These are phyloP conservation scores for Hylaeus volcanicus DNA, from an alignment of 1,140 invertebrate species.

Conservation along the genomic window DNA sequence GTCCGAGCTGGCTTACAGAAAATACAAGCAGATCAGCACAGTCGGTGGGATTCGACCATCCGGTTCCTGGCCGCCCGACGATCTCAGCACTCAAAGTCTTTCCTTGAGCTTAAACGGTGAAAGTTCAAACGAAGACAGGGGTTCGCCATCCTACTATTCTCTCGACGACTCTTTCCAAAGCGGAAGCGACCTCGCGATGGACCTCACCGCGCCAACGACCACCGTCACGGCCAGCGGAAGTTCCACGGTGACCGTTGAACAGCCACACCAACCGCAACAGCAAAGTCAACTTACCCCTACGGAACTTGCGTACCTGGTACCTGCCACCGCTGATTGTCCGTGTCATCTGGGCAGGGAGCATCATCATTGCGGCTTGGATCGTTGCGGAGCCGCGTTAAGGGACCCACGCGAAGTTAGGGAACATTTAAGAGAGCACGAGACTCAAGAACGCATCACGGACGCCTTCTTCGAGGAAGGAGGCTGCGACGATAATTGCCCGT, in stretches of 20 bases:
- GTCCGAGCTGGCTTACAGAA: constrained; percentile 90
- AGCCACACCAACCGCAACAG: constrained; percentile 46
- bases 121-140: constrained; percentile 80
- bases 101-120: constrained; percentile 78
- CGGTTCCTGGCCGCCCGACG: constrained; percentile 66
- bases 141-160: constrained; percentile 78
- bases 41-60: constrained; percentile 64
- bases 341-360: constrained; percentile 74
- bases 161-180: constrained; percentile 79
- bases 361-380: constrained; percentile 76
- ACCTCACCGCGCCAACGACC: constrained; percentile 74
- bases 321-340: constrained; percentile 71
- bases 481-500: constrained; percentile 87
- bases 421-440: constrained; percentile 92
- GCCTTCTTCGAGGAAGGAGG: constrained; percentile 88
- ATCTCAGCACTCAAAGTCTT: constrained; percentile 69
- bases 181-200: constrained; percentile 77
- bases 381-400: constrained; percentile 73
- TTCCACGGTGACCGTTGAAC: constrained; percentile 54
- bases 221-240: constrained; percentile 64
- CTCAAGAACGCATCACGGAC: constrained; percentile 91
- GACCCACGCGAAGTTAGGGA: constrained; percentile 86
- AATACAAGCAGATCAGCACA: constrained; percentile 85
- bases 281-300: constrained; percentile 53
- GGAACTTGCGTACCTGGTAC: constrained; percentile 61